A percentile compares a stretch with the other conserved stretches of the same genome.
Conservation (phyloP, 2,888 invertebrate genomes). For the Eupithecia subfuscata region DNA sequence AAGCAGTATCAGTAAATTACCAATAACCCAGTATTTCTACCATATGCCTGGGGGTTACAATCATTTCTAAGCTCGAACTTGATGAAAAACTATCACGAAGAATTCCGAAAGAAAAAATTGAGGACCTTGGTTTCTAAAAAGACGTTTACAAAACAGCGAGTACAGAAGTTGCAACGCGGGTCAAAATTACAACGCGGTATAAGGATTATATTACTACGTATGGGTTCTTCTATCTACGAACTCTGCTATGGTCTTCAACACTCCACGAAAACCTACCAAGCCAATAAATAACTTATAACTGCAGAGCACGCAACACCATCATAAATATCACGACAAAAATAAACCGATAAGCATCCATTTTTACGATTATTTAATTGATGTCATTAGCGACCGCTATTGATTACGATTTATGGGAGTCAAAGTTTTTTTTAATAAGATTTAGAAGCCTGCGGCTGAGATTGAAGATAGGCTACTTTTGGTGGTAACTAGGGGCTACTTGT, state of each 20-base stretch:
- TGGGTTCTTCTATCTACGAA: not conserved
- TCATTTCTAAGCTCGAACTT: too few relatives aligned
- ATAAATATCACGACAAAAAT: conserved; percentile 61
- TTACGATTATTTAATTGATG: conserved; percentile 73
- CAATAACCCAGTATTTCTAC: too few relatives aligned
- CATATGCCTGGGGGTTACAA: too few relatives aligned
- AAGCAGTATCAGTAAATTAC: too few relatives aligned
- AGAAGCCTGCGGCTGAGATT: conserved; percentile 29
- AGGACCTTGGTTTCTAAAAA: too few relatives aligned
- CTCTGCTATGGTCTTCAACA: not conserved
- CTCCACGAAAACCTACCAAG: conserved; percentile 15
- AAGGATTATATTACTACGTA: too few relatives aligned
- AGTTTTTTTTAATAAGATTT: conserved; percentile 47
- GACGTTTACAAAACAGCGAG: too few relatives aligned
- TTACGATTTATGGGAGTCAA: conserved; percentile 67
- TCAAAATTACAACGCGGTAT: too few relatives aligned
- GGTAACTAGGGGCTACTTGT: not conserved
- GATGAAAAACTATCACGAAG: too few relatives aligned
- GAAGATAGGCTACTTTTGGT: not conserved
- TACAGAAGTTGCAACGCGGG: too few relatives aligned
- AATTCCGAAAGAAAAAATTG: too few relatives aligned
- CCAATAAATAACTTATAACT: conserved; percentile 51
- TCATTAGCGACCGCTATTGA: conserved; percentile 70
- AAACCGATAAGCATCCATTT: conserved; percentile 59
- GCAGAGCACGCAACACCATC: conserved; percentile 57